Evolutionary conservation across 2,113 vertebrate genomes (phyloP).

Genomic region (Nesogale talazaci): DNA sequence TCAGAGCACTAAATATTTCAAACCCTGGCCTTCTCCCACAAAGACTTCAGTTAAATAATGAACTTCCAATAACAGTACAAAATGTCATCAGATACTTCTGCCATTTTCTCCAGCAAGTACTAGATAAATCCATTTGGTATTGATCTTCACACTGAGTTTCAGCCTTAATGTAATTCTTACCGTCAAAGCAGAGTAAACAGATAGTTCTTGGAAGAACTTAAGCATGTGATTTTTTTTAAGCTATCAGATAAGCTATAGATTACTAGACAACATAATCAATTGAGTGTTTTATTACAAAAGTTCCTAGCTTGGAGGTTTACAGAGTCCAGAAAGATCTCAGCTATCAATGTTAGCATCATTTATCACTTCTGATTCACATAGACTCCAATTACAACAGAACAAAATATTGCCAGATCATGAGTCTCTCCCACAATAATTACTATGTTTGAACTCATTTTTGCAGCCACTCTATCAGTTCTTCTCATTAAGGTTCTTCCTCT

Average conservation of each 20-base stretch:
- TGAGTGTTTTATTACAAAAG: constrained; percentile 64
- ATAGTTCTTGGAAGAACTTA: constrained; percentile 66
- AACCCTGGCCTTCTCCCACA: constrained; percentile 43
- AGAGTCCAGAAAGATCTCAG: background rate
- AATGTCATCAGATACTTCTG: constrained; percentile 75
- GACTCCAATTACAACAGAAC: no score
- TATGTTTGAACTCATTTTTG: background rate
- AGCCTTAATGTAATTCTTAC: constrained; percentile 66
- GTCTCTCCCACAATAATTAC: background rate
- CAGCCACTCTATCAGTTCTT: background rate
- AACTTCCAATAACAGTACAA: constrained; percentile 79
- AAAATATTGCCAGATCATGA: background rate
- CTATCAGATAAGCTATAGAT: constrained; percentile 67
- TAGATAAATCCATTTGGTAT: constrained; percentile 80
- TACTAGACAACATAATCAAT: constrained; percentile 47
- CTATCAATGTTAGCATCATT: background rate
- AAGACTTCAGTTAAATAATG: constrained; percentile 77
- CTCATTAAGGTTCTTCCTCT: background rate
- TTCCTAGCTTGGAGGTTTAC: constrained; percentile 1
- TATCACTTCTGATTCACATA: background rate
- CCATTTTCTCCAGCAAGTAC: constrained; percentile 64
- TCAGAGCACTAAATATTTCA: constrained; percentile 52
- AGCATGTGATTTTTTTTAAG: constrained; percentile 74
- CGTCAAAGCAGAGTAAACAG: constrained; percentile 64
- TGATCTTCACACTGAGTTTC: constrained; percentile 69